Evolutionary conservation across 2,797 vertebrate genomes (phyloP).

Genomic region (Hypotaenidia philippensis): DNA sequence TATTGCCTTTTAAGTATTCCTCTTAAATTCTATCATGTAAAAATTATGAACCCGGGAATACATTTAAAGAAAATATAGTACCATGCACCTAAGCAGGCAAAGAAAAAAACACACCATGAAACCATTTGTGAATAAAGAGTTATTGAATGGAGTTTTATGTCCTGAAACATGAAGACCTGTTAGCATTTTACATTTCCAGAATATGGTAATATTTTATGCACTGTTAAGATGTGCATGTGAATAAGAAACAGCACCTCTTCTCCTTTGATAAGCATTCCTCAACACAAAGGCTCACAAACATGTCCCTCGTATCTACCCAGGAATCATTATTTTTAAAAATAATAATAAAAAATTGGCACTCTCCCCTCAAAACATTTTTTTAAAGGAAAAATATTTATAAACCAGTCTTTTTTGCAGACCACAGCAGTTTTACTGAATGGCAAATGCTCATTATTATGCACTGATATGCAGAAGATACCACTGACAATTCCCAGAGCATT

Average conservation of each 20-base stretch:
- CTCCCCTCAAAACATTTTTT: not conserved
- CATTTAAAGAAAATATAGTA: slow-evolving; percentile 48
- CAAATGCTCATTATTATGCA: slow-evolving; percentile 76
- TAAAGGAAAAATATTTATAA: slow-evolving; percentile 11
- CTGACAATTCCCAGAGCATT: slow-evolving; percentile 72
- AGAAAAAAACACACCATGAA: not conserved
- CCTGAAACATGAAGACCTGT: slow-evolving; percentile 52
- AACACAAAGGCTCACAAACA: not conserved
- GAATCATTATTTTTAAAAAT: not conserved
- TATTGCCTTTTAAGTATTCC: slow-evolving; percentile 15
- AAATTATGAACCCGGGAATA: slow-evolving; percentile 34
- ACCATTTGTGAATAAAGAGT: slow-evolving; percentile 51
- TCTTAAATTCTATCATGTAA: slow-evolving; percentile 38
- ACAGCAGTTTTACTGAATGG: slow-evolving; percentile 69
- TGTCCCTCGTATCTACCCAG: slow-evolving; percentile 18
- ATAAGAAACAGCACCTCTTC: not conserved
- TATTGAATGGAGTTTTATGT: slow-evolving; percentile 57
- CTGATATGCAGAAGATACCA: slow-evolving; percentile 69
- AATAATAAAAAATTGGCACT: slow-evolving; percentile 2
- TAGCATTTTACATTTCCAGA: slow-evolving; percentile 60
- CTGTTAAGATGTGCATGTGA: slow-evolving; percentile 15
- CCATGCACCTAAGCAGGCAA: slow-evolving; percentile 14
- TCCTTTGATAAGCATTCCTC: slow-evolving; percentile 27
- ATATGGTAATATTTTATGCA: slow-evolving; percentile 48
- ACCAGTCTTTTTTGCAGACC: slow-evolving; percentile 65